These are phyloP conservation scores for Teleopsis dalmanni DNA, from an alignment of 1,140 invertebrate genomes.

Conservation along the genomic window DNA sequence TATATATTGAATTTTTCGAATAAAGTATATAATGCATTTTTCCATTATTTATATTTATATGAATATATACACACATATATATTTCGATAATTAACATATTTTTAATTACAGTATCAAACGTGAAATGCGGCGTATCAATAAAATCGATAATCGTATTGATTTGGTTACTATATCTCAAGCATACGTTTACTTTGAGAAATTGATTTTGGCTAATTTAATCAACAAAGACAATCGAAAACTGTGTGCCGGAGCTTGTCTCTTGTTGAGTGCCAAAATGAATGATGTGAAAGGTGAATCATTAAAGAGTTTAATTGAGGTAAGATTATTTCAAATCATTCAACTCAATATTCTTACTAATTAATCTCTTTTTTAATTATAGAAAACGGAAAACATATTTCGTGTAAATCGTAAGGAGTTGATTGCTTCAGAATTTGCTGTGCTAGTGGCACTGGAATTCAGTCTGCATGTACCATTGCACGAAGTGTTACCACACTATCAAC, in stretches of 20 bases:
- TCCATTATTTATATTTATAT: too few relatives aligned
- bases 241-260: constrained; percentile 87
- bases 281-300: constrained; percentile 87
- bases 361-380: constrained; percentile 51
- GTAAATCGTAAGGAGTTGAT: constrained; percentile 87
- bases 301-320: constrained; percentile 79
- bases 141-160: constrained; percentile 75
- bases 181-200: constrained; percentile 96
- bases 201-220: constrained; percentile 85
- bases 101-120: constrained; percentile 62
- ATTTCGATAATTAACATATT: constrained; percentile 17
- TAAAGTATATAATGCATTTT: too few relatives aligned
- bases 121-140: constrained; percentile 91
- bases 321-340: constrained; percentile 2
- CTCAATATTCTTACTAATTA: constrained; percentile 17
- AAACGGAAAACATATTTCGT: constrained; percentile 82
- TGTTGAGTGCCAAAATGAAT: constrained; percentile 92
- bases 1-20: too few relatives aligned
- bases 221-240: constrained; percentile 93
- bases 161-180: constrained; percentile 88
- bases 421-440: constrained; percentile 85
- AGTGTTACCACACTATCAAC: constrained; percentile 90
- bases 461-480: constrained; percentile 85
- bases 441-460: constrained; percentile 90
- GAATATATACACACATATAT: too few relatives aligned